These are phyloP conservation scores for Lampropteryx suffumata DNA, from an alignment of 2,888 invertebrate species.

Conservation along the genomic window DNA sequence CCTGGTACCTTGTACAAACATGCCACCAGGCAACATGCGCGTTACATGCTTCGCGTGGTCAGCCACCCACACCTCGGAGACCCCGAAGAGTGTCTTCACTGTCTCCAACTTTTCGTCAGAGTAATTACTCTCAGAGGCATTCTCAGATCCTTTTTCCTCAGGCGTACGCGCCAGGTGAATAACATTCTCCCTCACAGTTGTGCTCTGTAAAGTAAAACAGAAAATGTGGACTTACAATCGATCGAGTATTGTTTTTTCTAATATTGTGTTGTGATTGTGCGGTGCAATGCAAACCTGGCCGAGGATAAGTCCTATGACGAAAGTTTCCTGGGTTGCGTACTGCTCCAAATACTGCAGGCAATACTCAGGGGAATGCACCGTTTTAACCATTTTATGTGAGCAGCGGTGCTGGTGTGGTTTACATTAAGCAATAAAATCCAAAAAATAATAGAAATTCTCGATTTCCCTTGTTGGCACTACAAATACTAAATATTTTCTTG, in stretches of 20 bases:
- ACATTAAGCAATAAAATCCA: not conserved
- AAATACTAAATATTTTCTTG: too few species aligned
- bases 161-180: slow-evolving; percentile 92
- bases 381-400: slow-evolving; percentile 83
- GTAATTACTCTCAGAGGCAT: slow-evolving; percentile 56
- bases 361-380: slow-evolving; percentile 86
- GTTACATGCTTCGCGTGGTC: slow-evolving; percentile 94
- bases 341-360: slow-evolving; percentile 86
- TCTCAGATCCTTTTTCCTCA: slow-evolving; percentile 71
- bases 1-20: slow-evolving; percentile 90
- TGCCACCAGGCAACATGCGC: slow-evolving; percentile 95
- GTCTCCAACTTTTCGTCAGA: slow-evolving; percentile 58
- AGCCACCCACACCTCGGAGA: slow-evolving; percentile 87
- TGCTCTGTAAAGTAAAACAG: slow-evolving; percentile 66
- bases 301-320: slow-evolving; percentile 88
- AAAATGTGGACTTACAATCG: not conserved
- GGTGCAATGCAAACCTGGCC: slow-evolving; percentile 85
- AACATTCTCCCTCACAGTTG: slow-evolving; percentile 87
- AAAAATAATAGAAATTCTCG: too few species aligned
- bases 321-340: slow-evolving; percentile 84
- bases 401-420: not conserved
- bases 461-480: too few species aligned
- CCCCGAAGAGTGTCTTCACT: slow-evolving; percentile 76
- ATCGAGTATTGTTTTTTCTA: not conserved
- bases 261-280: not conserved